Percentiles rank a stretch among this genome's conserved stretches.
Conservation (phyloP, 2,888 invertebrate species). For the Horisme vitalbata region DNA sequence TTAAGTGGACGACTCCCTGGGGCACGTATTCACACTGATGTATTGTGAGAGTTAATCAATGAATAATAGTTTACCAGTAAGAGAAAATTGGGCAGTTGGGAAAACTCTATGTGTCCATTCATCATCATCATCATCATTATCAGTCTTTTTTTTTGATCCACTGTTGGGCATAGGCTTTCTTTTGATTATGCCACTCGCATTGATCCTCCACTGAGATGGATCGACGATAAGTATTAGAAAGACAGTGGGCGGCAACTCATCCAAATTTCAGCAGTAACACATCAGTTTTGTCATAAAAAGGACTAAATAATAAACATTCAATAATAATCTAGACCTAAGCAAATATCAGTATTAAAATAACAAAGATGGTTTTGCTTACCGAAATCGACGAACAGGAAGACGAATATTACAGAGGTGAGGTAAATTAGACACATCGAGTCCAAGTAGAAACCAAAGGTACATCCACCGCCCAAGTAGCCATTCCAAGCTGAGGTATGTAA, state of each 20-base stretch:
- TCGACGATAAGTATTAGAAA: no score
- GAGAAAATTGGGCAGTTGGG: constrained; percentile 3
- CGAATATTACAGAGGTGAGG: constrained; percentile 85
- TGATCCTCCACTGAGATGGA: no score
- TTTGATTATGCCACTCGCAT: no score
- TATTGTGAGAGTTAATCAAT: constrained; percentile 3
- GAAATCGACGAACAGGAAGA: constrained; percentile 81
- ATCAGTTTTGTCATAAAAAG: no score
- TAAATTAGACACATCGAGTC: constrained; percentile 86
- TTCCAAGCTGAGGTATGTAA: constrained; percentile 86
- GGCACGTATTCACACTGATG: constrained; percentile 3
- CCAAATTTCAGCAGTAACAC: no score
- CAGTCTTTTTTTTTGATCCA: no score
- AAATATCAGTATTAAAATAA: not conserved
- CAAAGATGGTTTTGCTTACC: constrained; percentile 45
- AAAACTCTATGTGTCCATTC: no score
- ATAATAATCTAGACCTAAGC: no score
- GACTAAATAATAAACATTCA: no score
- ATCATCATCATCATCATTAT: no score
- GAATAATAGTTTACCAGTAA: constrained; percentile 8
- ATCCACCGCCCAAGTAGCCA: constrained; percentile 84
- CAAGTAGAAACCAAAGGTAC: constrained; percentile 85
- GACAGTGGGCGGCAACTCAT: no score
- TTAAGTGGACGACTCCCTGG: constrained; percentile 9
- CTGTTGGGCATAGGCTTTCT: no score